Base-by-base conservation (phyloP, 2,797 vertebrate species). In the Molothrus aeneus region DNA sequence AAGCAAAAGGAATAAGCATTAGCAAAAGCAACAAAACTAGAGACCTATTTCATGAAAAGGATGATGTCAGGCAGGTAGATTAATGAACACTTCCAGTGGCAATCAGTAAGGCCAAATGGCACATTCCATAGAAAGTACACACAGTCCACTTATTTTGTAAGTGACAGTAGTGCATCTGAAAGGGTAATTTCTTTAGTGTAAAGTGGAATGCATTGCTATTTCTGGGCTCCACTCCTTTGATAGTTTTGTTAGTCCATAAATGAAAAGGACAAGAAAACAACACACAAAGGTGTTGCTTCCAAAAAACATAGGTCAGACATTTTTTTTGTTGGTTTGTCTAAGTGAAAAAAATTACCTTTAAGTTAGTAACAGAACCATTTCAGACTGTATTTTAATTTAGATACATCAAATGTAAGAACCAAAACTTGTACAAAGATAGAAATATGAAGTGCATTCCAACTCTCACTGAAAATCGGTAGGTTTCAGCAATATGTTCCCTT, bases 261-360 rank as follows among this genome's bases (percentile, higher is more conserved):
- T 17, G 31, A 87, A 87, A 91, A 1, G 57, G 7, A 54, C 36
- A 59, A 70, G 6, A 69, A 59, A 48, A 10, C 2, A 63, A 36
- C 10, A 19, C 11, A 34, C 0, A 1, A 13, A 14, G 8, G 8
- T 47, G 18, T 60, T 0, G 1, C 7, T 87, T 82, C 22, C 8
- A 70, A 63, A 89, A 64, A 54, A 9, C 9, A 22, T 13, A 11
- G 2, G 9, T 2, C 15, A 80, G 11, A 1, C 36, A 7, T 38
- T 60, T 60, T 17, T 56, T 50, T 25, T 42, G 16, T 63, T 7
- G 1, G 8, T 50, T 17, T 31, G 7, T 43, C 43, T 78, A 11
- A 43, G 15, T 34, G 26, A n/a, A 69, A 65, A n/a, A 45, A 34
- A 2, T 7, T 81, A 31, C 48, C 5, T 93, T 53, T 36, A 81